Evolutionary conservation across 2,888 invertebrate genomes (phyloP), one percentile per base, ranked within the genome.

Genomic region (Hymenopus coronatus): DNA sequence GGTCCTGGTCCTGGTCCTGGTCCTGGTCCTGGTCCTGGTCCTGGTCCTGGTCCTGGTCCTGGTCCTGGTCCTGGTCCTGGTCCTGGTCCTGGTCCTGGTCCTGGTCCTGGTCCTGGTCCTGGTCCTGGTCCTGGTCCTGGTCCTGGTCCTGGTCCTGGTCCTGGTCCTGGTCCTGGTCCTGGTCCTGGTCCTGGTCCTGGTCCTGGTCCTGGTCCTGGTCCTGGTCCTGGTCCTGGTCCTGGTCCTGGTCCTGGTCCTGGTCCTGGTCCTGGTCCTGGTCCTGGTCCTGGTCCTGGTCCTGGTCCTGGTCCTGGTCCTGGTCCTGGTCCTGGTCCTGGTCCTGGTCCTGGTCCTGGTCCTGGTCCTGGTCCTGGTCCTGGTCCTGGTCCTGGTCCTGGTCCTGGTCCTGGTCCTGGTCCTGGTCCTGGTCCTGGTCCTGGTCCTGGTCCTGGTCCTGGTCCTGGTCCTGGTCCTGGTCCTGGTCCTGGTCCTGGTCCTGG

Each of bases 221-320:
- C 84, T 84, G 84, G 84, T 84, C 84, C 84, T 84, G 84, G 81
- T 81, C 84, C 84, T 84, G 84, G 84, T 84, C 84, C 84, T 84
- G 84, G 84, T 84, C 84, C 84, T 84, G 84, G 81, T 81, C 84
- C 84, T 84, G 84, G 84, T 84, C 84, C 84, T 84, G 84, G 84
- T 84, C 84, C 84, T 84, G 84, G 84, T 84, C 84, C 84, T 84
- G 84, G 84, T 84, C 84, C 84, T 84, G 84, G 84, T 84, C 84
- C 84, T 84, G 84, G 84, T 84, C 84, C 84, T 12, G 84, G 84
- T 84, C 84, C 84, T 84, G 84, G 84, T 84, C 84, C 84, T 84
- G 84, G 84, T 84, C 84, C 84, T 15, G 14, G 84, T 84, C 84
- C 84, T 84, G 84, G 84, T 84, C 84, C 84, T 84, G 84, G 84